Conservation (phyloP, 2,113 vertebrate genomes). For the Urocitellus parryii region DNA sequence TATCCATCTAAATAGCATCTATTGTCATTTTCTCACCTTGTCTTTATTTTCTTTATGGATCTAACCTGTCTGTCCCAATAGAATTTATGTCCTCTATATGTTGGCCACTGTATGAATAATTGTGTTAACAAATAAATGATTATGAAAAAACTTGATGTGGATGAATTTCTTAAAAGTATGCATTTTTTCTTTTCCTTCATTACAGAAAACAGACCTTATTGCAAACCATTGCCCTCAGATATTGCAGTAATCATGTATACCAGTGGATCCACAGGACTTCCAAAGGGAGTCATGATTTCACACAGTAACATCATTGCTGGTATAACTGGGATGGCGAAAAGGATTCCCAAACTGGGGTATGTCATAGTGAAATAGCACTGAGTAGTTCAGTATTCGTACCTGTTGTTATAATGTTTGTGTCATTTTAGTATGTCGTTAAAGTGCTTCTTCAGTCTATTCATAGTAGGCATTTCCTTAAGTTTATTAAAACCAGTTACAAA, state of each 20-base stretch:
- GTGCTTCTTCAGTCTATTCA: neutral
- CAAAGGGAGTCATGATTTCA: constrained; percentile 98
- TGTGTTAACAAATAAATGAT: neutral
- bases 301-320: constrained; percentile 96
- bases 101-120: neutral
- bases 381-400: neutral
- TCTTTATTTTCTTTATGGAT: neutral
- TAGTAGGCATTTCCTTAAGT: neutral
- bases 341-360: constrained; percentile 93
- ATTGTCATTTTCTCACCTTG: neutral
- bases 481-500: neutral
- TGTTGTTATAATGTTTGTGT: neutral
- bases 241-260: constrained; percentile 99
- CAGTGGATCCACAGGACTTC: constrained; percentile 96
- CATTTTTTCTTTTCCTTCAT: constrained; percentile 6
- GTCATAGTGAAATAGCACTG: constrained; percentile 4
- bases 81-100: neutral
- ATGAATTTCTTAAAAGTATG: constrained; percentile 22
- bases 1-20: neutral
- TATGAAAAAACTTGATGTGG: neutral
- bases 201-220: constrained; percentile 84
- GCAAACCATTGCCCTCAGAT: constrained; percentile 89
- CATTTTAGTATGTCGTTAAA: neutral
- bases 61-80: neutral
- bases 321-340: constrained; percentile 95